Conservation (phyloP, 2,113 vertebrate genomes). For the Phasianus colchicus region DNA sequence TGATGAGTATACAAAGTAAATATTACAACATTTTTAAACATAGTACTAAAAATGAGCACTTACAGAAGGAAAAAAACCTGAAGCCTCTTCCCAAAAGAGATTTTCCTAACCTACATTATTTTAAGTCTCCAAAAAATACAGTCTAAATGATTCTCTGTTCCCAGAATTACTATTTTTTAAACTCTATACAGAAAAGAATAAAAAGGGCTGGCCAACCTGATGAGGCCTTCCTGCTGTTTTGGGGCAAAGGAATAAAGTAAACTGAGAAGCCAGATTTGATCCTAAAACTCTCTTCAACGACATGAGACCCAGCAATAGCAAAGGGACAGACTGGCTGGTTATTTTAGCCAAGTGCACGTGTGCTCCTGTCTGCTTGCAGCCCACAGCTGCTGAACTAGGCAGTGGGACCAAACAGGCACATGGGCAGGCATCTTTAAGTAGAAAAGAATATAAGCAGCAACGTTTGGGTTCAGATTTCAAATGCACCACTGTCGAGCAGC, state of each 20-base stretch:
- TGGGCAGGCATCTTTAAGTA: neutral
- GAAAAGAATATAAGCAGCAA: slow-evolving; percentile 28
- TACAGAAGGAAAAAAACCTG: neutral
- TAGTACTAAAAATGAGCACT: neutral
- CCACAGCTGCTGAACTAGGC: slow-evolving; percentile 61
- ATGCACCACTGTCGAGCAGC: neutral
- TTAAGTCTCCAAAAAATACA: neutral
- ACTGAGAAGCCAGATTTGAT: slow-evolving; percentile 22
- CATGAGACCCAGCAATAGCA: slow-evolving; percentile 52
- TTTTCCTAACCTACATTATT: neutral
- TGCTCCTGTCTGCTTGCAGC: slow-evolving; percentile 55
- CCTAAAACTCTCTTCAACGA: slow-evolving; percentile 32
- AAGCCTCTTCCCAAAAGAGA: neutral
- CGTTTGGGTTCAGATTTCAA: neutral
- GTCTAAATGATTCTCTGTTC: neutral
- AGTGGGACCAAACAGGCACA: neutral
- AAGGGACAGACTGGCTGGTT: slow-evolving; percentile 30
- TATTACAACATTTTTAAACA: neutral
- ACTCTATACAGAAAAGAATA: neutral
- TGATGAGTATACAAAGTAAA: neutral
- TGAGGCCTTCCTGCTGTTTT: slow-evolving; percentile 7
- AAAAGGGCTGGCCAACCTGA: neutral
- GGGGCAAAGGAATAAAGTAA: slow-evolving; percentile 39
- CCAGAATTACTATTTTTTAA: neutral
- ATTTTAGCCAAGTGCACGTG: slow-evolving; percentile 68